Conservation (phyloP, 2,888 invertebrate genomes). For the Papilio protenor region DNA sequence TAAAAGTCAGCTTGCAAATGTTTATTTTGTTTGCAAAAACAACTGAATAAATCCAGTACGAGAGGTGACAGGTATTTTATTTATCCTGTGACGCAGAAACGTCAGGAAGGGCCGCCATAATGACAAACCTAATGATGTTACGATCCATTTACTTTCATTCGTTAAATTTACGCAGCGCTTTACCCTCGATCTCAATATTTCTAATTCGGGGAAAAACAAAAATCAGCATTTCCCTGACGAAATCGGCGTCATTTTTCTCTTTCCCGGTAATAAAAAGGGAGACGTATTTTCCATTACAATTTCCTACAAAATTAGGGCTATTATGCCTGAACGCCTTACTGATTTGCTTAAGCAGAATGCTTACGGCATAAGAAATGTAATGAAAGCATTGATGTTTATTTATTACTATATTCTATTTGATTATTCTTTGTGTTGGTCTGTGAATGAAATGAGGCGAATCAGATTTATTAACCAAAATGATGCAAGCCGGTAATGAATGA, state of each 20-base stretch:
- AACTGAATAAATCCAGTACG: slow-evolving; percentile 13
- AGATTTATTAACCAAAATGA: neutral
- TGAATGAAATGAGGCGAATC: neutral
- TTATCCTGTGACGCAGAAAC: slow-evolving; percentile 35
- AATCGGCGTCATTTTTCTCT: slow-evolving; percentile 39
- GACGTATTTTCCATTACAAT: slow-evolving; percentile 32
- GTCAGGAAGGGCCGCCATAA: slow-evolving; percentile 34
- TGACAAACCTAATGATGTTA: slow-evolving; percentile 44
- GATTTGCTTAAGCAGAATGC: slow-evolving; percentile 28
- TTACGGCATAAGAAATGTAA: slow-evolving; percentile 28
- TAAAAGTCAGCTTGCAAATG: neutral
- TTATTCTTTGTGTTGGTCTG: neutral
- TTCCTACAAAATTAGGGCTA: slow-evolving; percentile 30
- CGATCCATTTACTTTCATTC: slow-evolving; percentile 41
- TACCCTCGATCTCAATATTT: slow-evolving; percentile 46
- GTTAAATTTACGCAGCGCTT: slow-evolving; percentile 43
- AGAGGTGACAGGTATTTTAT: slow-evolving; percentile 38
- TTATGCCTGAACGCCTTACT: slow-evolving; percentile 36
- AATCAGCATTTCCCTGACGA: slow-evolving; percentile 43
- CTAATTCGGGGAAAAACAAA: slow-evolving; percentile 48
- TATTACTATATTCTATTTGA: slow-evolving; percentile 4
- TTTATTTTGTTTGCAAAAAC: slow-evolving; percentile 1
- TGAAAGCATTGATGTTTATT: slow-evolving; percentile 11
- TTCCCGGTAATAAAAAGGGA: slow-evolving; percentile 31
- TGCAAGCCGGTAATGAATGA: neutral